Evolutionary conservation across 2,113 vertebrate genomes (phyloP).

Genomic region (Dasyurus viverrinus): DNA sequence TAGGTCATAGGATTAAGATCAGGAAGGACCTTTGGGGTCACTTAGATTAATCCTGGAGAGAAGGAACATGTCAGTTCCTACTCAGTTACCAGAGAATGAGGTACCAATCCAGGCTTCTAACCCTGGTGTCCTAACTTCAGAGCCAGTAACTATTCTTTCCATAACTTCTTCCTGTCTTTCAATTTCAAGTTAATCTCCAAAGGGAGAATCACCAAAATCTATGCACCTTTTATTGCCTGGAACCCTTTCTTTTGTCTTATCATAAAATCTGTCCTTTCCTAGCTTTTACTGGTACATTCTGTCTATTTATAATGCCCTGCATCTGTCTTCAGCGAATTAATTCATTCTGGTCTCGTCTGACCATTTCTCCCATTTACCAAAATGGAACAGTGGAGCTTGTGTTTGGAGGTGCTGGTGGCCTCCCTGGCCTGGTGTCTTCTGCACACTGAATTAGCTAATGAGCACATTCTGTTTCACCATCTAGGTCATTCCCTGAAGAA

Average conservation of each 20-base stretch:
- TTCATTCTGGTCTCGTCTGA: neutral
- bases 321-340: neutral
- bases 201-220: neutral
- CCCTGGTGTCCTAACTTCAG: neutral
- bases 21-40: neutral
- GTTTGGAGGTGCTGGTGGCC: neutral
- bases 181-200: neutral
- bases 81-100: neutral
- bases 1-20: neutral
- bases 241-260: neutral
- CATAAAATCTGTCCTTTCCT: neutral
- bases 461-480: neutral
- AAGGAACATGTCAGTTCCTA: neutral
- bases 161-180: neutral
- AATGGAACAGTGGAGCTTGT: neutral
- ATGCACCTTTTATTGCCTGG: neutral
- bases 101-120: neutral
- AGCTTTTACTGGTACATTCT: neutral
- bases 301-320: neutral
- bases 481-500: neutral
- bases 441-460: neutral
- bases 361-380: neutral
- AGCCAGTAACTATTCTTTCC: neutral
- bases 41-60: neutral
- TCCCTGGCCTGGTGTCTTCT: neutral